Conservation (phyloP, 2,113 vertebrate species). For the Gallinago jamesoni region DNA sequence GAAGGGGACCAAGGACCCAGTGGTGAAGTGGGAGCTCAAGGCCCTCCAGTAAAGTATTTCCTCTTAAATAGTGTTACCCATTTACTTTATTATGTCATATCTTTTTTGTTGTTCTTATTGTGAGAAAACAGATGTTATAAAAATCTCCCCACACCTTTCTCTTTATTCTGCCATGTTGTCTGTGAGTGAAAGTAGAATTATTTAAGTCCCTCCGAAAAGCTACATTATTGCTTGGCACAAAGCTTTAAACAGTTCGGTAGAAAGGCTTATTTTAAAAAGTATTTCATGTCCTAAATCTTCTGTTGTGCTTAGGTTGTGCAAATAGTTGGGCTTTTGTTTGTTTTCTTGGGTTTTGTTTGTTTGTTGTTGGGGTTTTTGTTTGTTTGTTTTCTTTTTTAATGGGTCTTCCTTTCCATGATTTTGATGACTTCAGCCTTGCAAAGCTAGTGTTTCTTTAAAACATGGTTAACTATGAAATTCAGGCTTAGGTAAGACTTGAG, state of each 20-base stretch:
- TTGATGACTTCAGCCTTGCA: background rate
- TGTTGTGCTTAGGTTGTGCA: background rate
- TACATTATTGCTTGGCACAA: background rate
- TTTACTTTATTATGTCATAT: background rate
- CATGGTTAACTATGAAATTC: background rate
- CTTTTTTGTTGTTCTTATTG: background rate
- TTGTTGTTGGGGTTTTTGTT: background rate
- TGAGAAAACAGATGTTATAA: background rate
- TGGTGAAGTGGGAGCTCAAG: conserved; percentile 90
- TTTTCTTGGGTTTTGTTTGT: no score
- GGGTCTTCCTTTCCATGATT: background rate
- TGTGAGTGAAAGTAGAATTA: background rate
- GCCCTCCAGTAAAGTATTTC: conserved; percentile 85
- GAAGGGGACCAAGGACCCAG: conserved; percentile 90
- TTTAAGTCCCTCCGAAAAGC: background rate
- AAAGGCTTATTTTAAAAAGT: background rate
- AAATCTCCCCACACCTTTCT: background rate
- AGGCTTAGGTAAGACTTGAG: background rate
- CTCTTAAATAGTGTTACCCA: background rate
- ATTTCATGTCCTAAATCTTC: background rate
- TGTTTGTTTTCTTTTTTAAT: background rate
- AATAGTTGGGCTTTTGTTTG: background rate
- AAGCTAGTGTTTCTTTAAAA: background rate
- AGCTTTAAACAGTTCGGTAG: background rate
- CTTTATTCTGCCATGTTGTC: background rate